Percentiles rank a stretch among this genome's conserved stretches.
These are phyloP conservation scores for Myotis planiceps DNA, from an alignment of 2,797 vertebrate species.

Conservation along the genomic window DNA sequence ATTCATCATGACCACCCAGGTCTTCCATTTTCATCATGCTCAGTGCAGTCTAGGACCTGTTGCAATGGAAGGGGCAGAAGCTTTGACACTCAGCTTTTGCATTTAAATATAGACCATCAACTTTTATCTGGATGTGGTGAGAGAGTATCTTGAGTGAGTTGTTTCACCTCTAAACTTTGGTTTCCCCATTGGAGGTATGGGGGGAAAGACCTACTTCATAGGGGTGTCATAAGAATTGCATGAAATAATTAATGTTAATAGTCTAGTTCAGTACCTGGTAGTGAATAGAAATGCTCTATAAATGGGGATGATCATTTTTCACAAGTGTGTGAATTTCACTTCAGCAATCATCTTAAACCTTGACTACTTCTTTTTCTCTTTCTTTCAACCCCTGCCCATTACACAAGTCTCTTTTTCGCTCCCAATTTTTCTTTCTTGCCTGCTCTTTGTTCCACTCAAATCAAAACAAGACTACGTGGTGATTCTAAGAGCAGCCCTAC, in stretches of 20 bases:
- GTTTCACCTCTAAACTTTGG: background rate
- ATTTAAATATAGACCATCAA: background rate
- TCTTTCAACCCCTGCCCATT: background rate
- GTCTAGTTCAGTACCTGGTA: background rate
- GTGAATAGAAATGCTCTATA: background rate
- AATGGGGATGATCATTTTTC: background rate
- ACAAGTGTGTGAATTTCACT: background rate
- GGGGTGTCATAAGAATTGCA: background rate
- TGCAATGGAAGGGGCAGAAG: background rate
- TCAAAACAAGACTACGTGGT: background rate
- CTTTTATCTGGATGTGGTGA: background rate
- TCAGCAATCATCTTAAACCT: background rate
- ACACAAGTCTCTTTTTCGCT: background rate
- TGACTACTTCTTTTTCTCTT: background rate
- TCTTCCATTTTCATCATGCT: background rate
- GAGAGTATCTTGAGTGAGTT: background rate
- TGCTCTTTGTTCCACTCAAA: background rate
- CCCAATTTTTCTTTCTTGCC: background rate
- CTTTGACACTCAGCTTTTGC: background rate
- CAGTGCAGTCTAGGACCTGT: accelerated
- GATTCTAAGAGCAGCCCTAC: background rate
- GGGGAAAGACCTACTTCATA: background rate
- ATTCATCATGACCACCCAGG: accelerated
- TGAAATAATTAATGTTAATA: background rate
- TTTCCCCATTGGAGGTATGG: background rate